Evolutionary conservation across 2,113 vertebrate species (phyloP).

Genomic region (Poicephalus meyeri): DNA sequence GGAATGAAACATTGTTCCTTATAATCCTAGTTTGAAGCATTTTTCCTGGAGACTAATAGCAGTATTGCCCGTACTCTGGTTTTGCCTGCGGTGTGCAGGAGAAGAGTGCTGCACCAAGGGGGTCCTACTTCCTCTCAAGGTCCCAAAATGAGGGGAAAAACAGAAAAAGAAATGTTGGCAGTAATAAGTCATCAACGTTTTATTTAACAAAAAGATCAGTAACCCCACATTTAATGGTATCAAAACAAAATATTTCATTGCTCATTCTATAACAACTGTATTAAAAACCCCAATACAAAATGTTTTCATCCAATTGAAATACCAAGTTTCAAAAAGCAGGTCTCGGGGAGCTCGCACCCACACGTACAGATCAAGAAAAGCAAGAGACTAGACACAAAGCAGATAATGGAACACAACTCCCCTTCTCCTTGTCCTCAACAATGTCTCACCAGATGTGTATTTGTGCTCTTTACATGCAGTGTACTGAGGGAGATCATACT

Average conservation of each 20-base stretch:
- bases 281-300: conserved; percentile 54
- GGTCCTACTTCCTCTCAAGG: background rate
- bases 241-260: conserved; percentile 18
- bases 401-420: background rate
- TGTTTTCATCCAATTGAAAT: conserved; percentile 31
- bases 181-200: conserved; percentile 27
- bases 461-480: background rate
- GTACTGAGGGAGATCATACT: background rate
- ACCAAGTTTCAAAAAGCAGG: background rate
- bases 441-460: background rate
- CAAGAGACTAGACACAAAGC: background rate
- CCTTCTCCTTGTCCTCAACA: background rate
- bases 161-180: background rate
- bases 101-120: background rate
- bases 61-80: background rate
- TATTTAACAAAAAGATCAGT: conserved; percentile 65
- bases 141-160: background rate
- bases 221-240: conserved; percentile 31
- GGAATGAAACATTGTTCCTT: background rate
- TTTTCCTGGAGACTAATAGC: background rate
- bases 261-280: conserved; percentile 14
- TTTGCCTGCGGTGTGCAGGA: too few relatives aligned
- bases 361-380: background rate
- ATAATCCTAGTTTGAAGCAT: background rate
- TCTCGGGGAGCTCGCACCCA: background rate